phyloP scores from a whole-genome alignment of 2,113 vertebrate species.

The Tachysurus fulvidraco region DNA sequence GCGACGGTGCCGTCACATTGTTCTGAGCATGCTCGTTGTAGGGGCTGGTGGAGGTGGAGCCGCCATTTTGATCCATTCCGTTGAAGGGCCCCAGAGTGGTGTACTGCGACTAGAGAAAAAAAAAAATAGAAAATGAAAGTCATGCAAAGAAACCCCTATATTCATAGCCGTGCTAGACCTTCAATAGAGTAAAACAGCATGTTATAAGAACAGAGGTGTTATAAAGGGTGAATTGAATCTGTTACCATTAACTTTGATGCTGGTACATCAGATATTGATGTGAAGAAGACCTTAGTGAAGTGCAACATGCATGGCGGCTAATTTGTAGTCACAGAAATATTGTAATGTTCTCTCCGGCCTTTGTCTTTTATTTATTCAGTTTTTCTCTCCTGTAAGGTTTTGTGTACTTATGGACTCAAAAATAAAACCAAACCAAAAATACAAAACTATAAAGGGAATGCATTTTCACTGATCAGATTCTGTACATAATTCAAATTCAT shows the following conservation, averaged over 20 bases:
- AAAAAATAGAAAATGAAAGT: neutral
- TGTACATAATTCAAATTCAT: neutral
- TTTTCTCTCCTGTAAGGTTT: neutral
- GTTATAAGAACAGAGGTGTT: neutral
- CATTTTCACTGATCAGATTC: neutral
- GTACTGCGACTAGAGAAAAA: constrained; percentile 85
- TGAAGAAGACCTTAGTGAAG: constrained; percentile 28
- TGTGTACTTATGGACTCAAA: neutral
- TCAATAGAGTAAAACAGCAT: neutral
- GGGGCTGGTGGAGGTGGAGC: constrained; percentile 95
- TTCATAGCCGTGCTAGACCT: neutral
- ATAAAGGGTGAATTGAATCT: neutral
- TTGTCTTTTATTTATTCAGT: neutral
- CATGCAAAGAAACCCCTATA: neutral
- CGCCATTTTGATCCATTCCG: constrained; percentile 97
- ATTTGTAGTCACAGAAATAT: constrained; percentile 12
- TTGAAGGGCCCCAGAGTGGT: constrained; percentile 97
- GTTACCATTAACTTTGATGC: constrained; percentile 4
- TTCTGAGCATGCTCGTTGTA: constrained; percentile 94
- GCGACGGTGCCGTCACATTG: constrained; percentile 91
- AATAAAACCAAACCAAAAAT: neutral
- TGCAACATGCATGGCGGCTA: neutral
- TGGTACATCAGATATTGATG: constrained; percentile 28
- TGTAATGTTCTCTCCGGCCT: constrained; percentile 5
- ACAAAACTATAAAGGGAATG: neutral